A percentile compares a stretch with the other conserved stretches of the same genome.
These are phyloP conservation scores for Girardinus metallicus DNA, from an alignment of 2,797 vertebrate genomes.

Conservation along the genomic window DNA sequence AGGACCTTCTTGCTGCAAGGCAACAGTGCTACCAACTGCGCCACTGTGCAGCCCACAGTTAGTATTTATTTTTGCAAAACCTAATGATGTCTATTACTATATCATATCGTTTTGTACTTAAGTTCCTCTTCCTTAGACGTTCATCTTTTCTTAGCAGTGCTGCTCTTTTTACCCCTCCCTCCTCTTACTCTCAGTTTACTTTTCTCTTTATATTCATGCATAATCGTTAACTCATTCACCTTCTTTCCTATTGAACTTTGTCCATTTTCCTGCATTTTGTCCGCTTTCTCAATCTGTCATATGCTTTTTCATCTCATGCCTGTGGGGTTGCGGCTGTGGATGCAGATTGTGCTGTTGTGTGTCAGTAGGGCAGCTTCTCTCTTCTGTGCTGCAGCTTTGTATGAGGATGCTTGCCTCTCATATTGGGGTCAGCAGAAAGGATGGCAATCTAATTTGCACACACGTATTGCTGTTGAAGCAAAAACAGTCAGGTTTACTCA, in stretches of 20 bases:
- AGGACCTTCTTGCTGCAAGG: too few relatives aligned
- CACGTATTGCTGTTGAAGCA: conserved; percentile 22
- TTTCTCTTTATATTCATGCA: conserved; percentile 49
- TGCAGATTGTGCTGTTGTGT: conserved; percentile 70
- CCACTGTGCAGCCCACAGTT: too few relatives aligned
- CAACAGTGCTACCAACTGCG: too few relatives aligned
- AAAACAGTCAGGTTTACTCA: conserved; percentile 47
- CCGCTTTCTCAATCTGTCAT: conserved; percentile 31
- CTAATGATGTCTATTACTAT: too few relatives aligned
- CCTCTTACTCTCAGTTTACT: conserved; percentile 26
- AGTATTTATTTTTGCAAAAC: too few relatives aligned
- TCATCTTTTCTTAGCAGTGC: background rate
- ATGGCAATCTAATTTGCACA: conserved; percentile 72
- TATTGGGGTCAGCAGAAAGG: conserved; percentile 71
- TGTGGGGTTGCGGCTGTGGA: conserved; percentile 59
- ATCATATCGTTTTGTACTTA: background rate
- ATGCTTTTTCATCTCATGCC: conserved; percentile 58
- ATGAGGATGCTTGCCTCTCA: conserved; percentile 53
- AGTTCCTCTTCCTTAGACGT: background rate
- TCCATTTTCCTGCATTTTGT: conserved; percentile 15
- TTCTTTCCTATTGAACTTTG: conserved; percentile 25
- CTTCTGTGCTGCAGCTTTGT: conserved; percentile 56
- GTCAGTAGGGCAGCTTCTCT: conserved; percentile 74
- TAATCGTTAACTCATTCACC: conserved; percentile 35
- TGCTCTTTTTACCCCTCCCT: conserved; percentile 27